Base-by-base conservation (phyloP, 1,140 invertebrate genomes). In the Diabrotica virgifera region DNA sequence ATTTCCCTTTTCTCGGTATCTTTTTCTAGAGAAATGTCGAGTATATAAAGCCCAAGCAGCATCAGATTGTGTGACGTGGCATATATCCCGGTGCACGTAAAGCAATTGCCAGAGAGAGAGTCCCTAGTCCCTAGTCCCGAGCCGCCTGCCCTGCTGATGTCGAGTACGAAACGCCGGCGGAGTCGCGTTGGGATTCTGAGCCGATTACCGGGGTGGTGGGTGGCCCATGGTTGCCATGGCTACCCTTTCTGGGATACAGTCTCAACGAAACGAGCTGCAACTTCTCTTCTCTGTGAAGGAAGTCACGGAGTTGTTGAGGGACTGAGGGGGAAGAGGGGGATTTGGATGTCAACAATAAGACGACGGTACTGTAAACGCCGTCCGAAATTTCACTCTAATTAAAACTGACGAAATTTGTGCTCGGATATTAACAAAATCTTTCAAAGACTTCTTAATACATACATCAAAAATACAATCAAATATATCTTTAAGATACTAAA, bases 141-240 rank as follows among this genome's bases (percentile, higher is more conserved):
- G 4, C 40, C 40, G 40, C n/a, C 24, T 24, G 24, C 24, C 4
- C 1, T 24, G 24, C 24, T 24, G 24, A 24, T 24, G 24, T 24
- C 24, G 24, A 24, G 24, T 24, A 24, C 24, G 24, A 24, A 24
- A 24, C 24, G 24, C 24, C 24, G 24, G 1, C 24, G 24, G 24
- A 24, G 40, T 56, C 8, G 55, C 51, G 58, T 53, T 58, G 54
- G 60, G 52, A 51, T 11, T 9, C 52, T 71, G 70, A 71, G 70
- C 70, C 70, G 70, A 69, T 71, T 71, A 71, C 70, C 67, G 24
- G 70, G 67, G 67, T 69, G 70, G 70, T 66, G 66, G 67, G 70
- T 67, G 36, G 66, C 40, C 24, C n/a, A 10, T 9, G 36, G 72
- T 73, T 66, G 46, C 70, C 66, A 71, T 67, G 60, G 67, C 67